A percentile compares a stretch with the other conserved stretches of the same genome.
Evolutionary conservation across 2,888 invertebrate genomes (phyloP).

Genomic region (Parnassius mnemosyne): DNA sequence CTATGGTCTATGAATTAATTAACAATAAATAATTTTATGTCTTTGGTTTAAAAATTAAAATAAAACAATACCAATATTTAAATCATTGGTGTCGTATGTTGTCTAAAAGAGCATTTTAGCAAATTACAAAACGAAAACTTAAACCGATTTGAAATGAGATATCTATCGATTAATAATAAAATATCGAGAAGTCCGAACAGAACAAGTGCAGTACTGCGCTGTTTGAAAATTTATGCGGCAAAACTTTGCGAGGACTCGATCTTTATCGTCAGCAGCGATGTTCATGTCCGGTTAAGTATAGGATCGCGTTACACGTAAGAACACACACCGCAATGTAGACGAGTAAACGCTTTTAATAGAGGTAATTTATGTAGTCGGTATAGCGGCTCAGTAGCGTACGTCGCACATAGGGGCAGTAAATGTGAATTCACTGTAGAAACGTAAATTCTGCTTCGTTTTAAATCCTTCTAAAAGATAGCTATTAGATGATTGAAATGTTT

Average conservation of each 20-base stretch:
- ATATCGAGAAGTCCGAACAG: constrained; percentile 18
- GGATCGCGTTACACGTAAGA: constrained; percentile 9
- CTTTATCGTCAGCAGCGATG: background rate
- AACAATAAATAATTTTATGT: too few species aligned
- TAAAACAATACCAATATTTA: too few species aligned
- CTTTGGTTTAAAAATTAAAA: too few species aligned
- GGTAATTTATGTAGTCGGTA: constrained; percentile 10
- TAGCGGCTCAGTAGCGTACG: constrained; percentile 4
- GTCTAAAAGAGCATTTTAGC: too few species aligned
- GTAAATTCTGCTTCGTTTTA: constrained; percentile 41
- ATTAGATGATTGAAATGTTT: constrained; percentile 54
- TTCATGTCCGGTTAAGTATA: constrained; percentile 11
- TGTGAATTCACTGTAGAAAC: constrained; percentile 34
- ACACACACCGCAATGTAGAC: constrained; percentile 21
- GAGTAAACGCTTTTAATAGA: constrained; percentile 25
- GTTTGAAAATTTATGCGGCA: constrained; percentile 3
- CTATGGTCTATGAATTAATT: too few species aligned
- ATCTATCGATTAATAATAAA: constrained; percentile 23
- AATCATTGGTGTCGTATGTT: too few species aligned
- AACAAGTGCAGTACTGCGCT: background rate
- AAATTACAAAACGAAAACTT: background rate
- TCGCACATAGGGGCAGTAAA: constrained; percentile 27
- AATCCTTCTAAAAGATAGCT: constrained; percentile 46
- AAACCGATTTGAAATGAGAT: constrained; percentile 4
- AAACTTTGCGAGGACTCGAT: background rate